Conservation (phyloP, 2,797 vertebrate species). For the Malacoctenus gilli region DNA sequence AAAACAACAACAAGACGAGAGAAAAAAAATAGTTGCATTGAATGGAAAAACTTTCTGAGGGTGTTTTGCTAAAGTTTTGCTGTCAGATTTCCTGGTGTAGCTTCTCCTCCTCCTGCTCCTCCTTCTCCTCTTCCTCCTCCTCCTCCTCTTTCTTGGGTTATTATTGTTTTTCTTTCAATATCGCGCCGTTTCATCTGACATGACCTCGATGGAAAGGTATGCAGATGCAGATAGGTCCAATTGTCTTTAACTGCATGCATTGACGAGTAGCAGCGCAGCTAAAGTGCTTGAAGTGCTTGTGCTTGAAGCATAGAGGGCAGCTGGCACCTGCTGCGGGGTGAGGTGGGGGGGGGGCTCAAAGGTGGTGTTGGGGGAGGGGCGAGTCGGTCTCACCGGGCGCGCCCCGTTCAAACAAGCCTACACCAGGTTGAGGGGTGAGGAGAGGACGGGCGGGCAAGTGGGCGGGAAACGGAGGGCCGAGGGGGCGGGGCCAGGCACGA, state of each 20-base stretch:
- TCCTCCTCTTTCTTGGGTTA: conserved; percentile 42
- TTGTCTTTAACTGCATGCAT: conserved; percentile 76
- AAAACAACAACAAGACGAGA: conserved; percentile 62
- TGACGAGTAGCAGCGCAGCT: conserved; percentile 70
- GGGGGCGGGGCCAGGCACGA: conserved; percentile 1
- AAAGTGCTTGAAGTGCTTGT: conserved; percentile 88
- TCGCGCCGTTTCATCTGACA: conserved; percentile 61
- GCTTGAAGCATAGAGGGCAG: conserved; percentile 75
- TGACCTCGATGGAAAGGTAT: conserved; percentile 61
- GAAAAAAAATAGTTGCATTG: conserved; percentile 64
- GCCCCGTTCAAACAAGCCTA: too few relatives aligned
- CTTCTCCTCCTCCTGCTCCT: conserved; percentile 30
- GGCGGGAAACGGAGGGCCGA: conserved; percentile 31
- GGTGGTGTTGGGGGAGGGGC: conserved; percentile 5
- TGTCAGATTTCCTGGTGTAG: conserved; percentile 73
- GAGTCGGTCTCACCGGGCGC: conserved; percentile 58
- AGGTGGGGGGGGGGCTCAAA: conserved; percentile 48
- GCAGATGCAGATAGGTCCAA: conserved; percentile 68
- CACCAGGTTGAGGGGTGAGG: too few relatives aligned
- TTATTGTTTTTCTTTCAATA: conserved; percentile 65
- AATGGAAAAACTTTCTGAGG: conserved; percentile 60
- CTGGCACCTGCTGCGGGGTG: conserved; percentile 68
- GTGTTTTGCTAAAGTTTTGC: conserved; percentile 42
- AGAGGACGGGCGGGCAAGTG: too few relatives aligned
- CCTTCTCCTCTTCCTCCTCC: too few relatives aligned